Evolutionary conservation across 1,140 invertebrate genomes (phyloP).

Genomic region (Littorina saxatilis): DNA sequence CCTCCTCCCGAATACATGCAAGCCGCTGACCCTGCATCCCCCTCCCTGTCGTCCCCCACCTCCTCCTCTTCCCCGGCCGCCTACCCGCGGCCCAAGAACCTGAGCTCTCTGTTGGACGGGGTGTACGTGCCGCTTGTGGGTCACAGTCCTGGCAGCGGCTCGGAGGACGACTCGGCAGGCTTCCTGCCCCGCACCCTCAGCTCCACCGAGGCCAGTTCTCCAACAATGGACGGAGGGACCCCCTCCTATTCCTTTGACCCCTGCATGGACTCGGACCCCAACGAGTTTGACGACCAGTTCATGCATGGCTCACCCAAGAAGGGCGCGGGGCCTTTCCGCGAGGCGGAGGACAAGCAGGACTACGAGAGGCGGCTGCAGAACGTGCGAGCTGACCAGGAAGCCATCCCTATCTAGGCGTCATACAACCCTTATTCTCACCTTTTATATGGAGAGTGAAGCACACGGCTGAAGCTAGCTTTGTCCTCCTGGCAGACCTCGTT

Average conservation of each 20-base stretch:
- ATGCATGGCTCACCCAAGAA: constrained; percentile 36
- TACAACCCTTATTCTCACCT: not conserved
- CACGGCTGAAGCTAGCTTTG: not conserved
- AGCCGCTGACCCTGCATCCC: not conserved
- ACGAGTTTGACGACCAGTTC: constrained; percentile 34
- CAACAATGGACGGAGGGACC: not conserved
- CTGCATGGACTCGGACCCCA: constrained; percentile 17
- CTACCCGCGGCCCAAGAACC: not conserved
- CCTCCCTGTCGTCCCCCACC: not conserved
- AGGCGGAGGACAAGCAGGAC: constrained; percentile 18
- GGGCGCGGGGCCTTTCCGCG: not conserved
- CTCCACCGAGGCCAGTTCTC: constrained; percentile 6
- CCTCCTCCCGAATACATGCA: not conserved
- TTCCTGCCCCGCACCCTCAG: not conserved
- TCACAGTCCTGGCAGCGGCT: constrained; percentile 27
- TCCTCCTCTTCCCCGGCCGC: not conserved
- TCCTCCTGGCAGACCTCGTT: not conserved
- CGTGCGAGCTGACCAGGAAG: constrained; percentile 34
- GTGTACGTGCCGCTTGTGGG: not conserved
- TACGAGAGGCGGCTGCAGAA: constrained; percentile 19
- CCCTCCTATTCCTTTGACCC: constrained; percentile 29
- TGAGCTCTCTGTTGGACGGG: not conserved
- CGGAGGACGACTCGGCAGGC: constrained; percentile 27
- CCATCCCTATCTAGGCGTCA: constrained; percentile 34
- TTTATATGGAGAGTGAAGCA: not conserved